phyloP scores from a whole-genome alignment of 2,888 invertebrate species.

The Lycia hirtaria region DNA sequence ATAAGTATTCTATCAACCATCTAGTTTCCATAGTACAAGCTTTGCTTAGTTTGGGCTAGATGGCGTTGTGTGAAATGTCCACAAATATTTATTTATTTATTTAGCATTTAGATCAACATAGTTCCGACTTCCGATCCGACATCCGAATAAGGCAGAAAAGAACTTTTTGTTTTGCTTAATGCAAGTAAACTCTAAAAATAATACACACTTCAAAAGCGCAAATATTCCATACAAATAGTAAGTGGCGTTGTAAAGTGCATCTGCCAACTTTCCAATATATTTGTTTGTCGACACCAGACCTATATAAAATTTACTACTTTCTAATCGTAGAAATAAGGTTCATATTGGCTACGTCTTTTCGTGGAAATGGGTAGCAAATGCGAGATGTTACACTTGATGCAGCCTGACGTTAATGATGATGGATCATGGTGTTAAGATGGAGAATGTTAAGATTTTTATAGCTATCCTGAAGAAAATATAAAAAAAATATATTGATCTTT shows the following conservation, averaged over 20 bases:
- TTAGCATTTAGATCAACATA: too few relatives aligned
- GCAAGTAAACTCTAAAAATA: neutral
- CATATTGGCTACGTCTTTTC: constrained; percentile 9
- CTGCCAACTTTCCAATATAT: constrained; percentile 32
- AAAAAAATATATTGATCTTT: too few relatives aligned
- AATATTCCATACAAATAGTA: constrained; percentile 34
- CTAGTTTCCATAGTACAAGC: too few relatives aligned
- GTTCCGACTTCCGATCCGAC: too few relatives aligned
- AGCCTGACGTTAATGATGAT: constrained; percentile 37
- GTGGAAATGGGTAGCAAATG: constrained; percentile 28
- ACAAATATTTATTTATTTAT: too few relatives aligned
- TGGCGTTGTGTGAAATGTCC: too few relatives aligned
- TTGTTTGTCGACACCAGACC: constrained; percentile 12
- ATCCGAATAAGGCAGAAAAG: too few relatives aligned
- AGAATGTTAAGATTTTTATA: too few relatives aligned
- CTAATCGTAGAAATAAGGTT: constrained; percentile 22
- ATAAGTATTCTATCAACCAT: too few relatives aligned
- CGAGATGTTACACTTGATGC: constrained; percentile 34
- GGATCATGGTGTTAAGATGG: constrained; percentile 25
- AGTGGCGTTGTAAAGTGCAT: constrained; percentile 37
- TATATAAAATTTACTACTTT: constrained; percentile 18
- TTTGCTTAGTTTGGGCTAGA: too few relatives aligned
- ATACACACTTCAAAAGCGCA: constrained; percentile 31
- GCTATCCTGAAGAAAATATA: too few relatives aligned
- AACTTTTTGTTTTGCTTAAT: neutral